Evolutionary conservation across 2,888 invertebrate species (phyloP).

Genomic region (Perdita meconis): DNA sequence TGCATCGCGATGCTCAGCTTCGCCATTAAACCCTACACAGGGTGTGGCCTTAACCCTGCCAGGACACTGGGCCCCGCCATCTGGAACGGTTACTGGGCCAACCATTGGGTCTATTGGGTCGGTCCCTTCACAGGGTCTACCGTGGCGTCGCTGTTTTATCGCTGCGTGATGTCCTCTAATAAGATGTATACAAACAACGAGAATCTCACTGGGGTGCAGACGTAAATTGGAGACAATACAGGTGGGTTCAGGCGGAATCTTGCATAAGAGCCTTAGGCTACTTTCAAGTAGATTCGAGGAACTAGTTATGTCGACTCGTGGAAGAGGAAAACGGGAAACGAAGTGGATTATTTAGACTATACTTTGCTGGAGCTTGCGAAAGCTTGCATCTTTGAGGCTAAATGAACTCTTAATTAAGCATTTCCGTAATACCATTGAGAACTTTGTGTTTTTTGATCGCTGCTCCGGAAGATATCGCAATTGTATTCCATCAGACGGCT

Average conservation of each 20-base stretch:
- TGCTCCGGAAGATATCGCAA: no score
- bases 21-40: slow-evolving; percentile 89
- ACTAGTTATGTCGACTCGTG: no score
- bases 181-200: background rate
- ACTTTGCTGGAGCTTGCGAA: no score
- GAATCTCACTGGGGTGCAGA: slow-evolving; percentile 35
- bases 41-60: slow-evolving; percentile 90
- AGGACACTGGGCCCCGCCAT: slow-evolving; percentile 90
- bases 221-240: slow-evolving; percentile 20
- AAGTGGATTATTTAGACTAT: no score
- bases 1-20: slow-evolving; percentile 88
- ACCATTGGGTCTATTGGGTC: slow-evolving; percentile 91
- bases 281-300: no score
- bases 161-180: slow-evolving; percentile 60
- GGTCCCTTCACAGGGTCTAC: slow-evolving; percentile 86
- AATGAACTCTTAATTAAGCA: no score
- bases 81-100: slow-evolving; percentile 87
- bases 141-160: slow-evolving; percentile 84
- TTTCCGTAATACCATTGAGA: no score
- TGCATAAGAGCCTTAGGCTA: background rate
- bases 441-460: no score
- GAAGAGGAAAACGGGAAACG: no score
- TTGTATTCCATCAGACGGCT: no score
- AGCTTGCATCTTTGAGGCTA: no score
- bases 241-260: background rate